A percentile compares a stretch with the other conserved stretches of the same genome.
Evolutionary conservation across 2,113 vertebrate genomes (phyloP).

Genomic region (Terrapene triunguis): DNA sequence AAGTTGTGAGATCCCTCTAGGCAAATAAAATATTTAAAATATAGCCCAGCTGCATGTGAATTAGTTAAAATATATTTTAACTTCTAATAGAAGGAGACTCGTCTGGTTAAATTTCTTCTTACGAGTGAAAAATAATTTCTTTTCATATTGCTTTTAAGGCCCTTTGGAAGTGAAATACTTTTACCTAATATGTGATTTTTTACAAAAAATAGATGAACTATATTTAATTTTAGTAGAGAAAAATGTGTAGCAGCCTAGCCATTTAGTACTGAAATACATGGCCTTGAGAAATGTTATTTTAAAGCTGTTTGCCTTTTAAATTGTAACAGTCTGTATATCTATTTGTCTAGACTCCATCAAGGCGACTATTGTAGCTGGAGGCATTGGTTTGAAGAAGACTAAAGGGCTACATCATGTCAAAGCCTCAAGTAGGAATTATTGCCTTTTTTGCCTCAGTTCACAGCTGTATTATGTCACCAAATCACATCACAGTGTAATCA

Average conservation of each 20-base stretch:
- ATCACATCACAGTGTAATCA: slow-evolving; percentile 92
- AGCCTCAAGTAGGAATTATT: slow-evolving; percentile 84
- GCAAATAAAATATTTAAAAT: slow-evolving; percentile 11
- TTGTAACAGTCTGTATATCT: slow-evolving; percentile 74
- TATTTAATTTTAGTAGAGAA: slow-evolving; percentile 74
- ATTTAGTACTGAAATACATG: slow-evolving; percentile 66
- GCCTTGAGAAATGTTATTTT: slow-evolving; percentile 77
- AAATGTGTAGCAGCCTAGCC: slow-evolving; percentile 47
- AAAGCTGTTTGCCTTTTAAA: slow-evolving; percentile 81
- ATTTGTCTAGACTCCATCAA: slow-evolving; percentile 84
- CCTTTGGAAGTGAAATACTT: slow-evolving; percentile 10
- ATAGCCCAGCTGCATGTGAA: not conserved
- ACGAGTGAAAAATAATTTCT: slow-evolving; percentile 33
- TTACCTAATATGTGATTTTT: slow-evolving; percentile 14
- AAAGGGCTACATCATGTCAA: slow-evolving; percentile 83
- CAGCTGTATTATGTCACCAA: slow-evolving; percentile 90
- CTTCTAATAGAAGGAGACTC: not conserved
- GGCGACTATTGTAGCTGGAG: slow-evolving; percentile 79
- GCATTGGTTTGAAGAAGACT: slow-evolving; percentile 78
- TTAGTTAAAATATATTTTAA: not conserved
- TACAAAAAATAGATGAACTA: slow-evolving; percentile 41
- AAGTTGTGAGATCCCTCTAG: not conserved
- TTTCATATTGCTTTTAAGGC: slow-evolving; percentile 21
- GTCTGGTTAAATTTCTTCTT: slow-evolving; percentile 8
- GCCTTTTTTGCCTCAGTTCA: slow-evolving; percentile 85